phyloP scores from a whole-genome alignment of 2,113 vertebrate genomes.

The Oncorhynchus mykiss region DNA sequence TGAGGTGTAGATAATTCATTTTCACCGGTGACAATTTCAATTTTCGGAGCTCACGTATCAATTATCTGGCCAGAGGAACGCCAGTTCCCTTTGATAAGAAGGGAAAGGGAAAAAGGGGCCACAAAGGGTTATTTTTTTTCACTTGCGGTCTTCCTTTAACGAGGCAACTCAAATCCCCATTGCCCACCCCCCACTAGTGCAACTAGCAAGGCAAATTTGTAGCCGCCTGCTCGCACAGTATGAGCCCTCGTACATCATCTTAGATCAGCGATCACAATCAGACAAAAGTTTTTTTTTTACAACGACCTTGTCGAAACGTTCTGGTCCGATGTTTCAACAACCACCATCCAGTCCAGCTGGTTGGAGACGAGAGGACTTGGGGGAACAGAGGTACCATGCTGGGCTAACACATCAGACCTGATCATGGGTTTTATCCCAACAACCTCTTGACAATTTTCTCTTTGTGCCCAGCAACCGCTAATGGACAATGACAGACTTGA shows the following conservation, averaged over 20 bases:
- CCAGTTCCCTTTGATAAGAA: conserved; percentile 46
- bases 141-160: conserved; percentile 43
- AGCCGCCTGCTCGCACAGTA: conserved; percentile 70
- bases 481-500: neutral
- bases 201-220: conserved; percentile 75
- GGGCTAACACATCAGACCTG: conserved; percentile 39
- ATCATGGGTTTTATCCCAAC: conserved; percentile 19
- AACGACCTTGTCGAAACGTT: conserved; percentile 54
- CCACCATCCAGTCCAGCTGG: conserved; percentile 17
- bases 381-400: conserved; percentile 24
- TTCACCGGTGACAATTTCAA: conserved; percentile 33
- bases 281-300: conserved; percentile 41
- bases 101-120: conserved; percentile 36
- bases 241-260: conserved; percentile 74
- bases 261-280: conserved; percentile 48
- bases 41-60: conserved; percentile 51
- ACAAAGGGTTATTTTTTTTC: conserved; percentile 47
- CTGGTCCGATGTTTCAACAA: conserved; percentile 32
- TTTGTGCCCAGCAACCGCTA: neutral
- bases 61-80: conserved; percentile 52
- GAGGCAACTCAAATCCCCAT: conserved; percentile 36
- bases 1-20: conserved; percentile 28
- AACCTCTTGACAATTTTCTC: conserved; percentile 29
- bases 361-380: conserved; percentile 27
- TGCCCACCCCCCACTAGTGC: conserved; percentile 52